Conservation (phyloP, 2,113 vertebrate species). For the Regulus satrapa region DNA sequence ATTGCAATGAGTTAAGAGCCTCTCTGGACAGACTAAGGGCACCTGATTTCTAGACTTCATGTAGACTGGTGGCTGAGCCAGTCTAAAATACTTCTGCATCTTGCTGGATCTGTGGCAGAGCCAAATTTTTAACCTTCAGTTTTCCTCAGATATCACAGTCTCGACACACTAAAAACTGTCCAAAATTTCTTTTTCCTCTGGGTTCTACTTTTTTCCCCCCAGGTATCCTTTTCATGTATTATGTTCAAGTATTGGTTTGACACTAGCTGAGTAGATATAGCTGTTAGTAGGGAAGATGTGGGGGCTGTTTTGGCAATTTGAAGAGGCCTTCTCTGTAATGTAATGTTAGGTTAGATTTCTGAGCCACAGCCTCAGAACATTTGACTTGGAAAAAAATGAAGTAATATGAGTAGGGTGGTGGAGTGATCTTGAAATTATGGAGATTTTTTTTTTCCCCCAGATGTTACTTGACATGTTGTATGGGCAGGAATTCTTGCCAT, state of each 20-base stretch:
- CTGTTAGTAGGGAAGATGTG: neutral
- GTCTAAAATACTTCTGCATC: neutral
- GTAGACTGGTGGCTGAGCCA: neutral
- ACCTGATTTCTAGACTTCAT: neutral
- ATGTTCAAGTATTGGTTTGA: neutral
- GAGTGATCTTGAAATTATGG: neutral
- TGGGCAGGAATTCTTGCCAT: neutral
- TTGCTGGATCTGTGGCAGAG: neutral
- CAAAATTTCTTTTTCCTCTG: neutral
- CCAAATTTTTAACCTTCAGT: neutral
- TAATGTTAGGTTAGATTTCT: neutral
- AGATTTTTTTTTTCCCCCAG: rapidly evolving
- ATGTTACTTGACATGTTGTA: neutral
- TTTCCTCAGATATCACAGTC: neutral
- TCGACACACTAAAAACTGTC: neutral
- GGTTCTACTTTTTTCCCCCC: neutral
- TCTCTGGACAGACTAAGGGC: neutral
- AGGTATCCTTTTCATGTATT: neutral
- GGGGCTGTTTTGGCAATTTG: neutral
- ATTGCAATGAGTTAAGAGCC: neutral
- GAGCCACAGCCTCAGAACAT: neutral
- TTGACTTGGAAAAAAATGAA: neutral
- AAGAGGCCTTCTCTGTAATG: neutral
- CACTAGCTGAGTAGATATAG: neutral
- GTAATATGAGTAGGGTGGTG: neutral